Conservation (phyloP, 2,797 vertebrate genomes). For the Lateolabrax maculatus region DNA sequence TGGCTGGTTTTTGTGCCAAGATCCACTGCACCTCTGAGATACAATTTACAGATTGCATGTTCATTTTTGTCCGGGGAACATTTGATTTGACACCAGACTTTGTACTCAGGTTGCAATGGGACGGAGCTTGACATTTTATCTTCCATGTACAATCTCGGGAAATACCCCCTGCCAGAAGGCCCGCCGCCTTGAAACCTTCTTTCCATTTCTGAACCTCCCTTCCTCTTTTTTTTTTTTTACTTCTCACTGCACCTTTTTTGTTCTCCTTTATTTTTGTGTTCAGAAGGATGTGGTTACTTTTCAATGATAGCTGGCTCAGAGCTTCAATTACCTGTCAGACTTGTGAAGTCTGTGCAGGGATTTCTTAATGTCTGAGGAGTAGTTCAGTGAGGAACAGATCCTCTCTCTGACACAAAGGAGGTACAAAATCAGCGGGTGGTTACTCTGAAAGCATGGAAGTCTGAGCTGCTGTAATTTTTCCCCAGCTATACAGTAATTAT, state of each 20-base stretch:
- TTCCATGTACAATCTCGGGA: constrained; percentile 56
- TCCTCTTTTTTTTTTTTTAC: no score
- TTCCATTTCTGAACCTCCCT: constrained; percentile 12
- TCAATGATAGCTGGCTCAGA: constrained; percentile 30
- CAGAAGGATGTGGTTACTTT: constrained; percentile 29
- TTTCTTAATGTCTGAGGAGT: constrained; percentile 45
- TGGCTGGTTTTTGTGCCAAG: constrained; percentile 28
- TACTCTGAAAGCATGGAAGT: constrained; percentile 9
- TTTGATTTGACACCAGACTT: constrained; percentile 70
- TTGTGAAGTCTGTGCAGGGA: constrained; percentile 21
- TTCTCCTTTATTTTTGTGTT: constrained; percentile 37
- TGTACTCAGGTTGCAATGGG: constrained; percentile 56
- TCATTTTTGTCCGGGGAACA: constrained; percentile 60
- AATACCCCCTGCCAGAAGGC: constrained; percentile 57
- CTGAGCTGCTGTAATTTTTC: background rate
- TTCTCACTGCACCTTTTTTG: background rate
- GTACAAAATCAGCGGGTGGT: constrained; percentile 21
- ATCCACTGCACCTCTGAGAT: constrained; percentile 14
- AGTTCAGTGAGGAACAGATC: constrained; percentile 19
- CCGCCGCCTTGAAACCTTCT: constrained; percentile 50
- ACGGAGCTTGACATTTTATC: constrained; percentile 72
- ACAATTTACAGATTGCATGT: constrained; percentile 44
- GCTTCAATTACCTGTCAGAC: constrained; percentile 51
- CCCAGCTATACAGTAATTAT: constrained; percentile 2
- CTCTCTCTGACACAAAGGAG: constrained; percentile 21